Conservation (phyloP, 2,888 invertebrate species). For the Rhabditoides inermis region DNA sequence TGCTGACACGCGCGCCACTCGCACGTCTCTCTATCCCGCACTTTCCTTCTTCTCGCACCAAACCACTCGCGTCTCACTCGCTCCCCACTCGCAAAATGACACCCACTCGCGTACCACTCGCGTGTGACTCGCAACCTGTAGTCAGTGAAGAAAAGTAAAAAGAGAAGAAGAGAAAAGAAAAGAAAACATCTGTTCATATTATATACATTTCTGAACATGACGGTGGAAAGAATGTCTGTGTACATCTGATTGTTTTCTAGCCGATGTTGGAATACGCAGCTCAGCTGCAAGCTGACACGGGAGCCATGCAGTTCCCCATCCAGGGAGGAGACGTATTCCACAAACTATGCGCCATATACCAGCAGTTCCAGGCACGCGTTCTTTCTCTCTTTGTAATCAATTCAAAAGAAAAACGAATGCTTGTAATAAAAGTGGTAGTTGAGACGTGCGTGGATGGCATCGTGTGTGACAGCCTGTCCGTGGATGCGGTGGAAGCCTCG, state of each 20-base stretch:
- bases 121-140: no score
- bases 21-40: no score
- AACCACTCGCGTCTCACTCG: no score
- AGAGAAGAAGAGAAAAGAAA: no score
- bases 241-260: conserved; percentile 17
- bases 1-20: no score
- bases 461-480: conserved; percentile 39
- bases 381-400: neutral
- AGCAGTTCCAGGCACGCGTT: conserved; percentile 31
- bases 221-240: no score
- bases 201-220: no score
- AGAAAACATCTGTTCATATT: no score
- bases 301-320: conserved; percentile 38
- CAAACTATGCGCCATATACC: conserved; percentile 39
- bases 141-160: no score
- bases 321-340: conserved; percentile 46
- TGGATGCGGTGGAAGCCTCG: conserved; percentile 47
- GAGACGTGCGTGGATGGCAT: conserved; percentile 36
- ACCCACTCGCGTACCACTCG: no score
- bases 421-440: conserved; percentile 3
- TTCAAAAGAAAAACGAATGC: neutral
- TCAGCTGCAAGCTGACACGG: conserved; percentile 40
- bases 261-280: conserved; percentile 46
- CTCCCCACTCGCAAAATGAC: no score
- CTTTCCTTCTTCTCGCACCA: no score